Percentiles rank a stretch among this genome's conserved stretches.
phyloP scores from a whole-genome alignment of 2,888 invertebrate species.

The Protonemura montana region DNA sequence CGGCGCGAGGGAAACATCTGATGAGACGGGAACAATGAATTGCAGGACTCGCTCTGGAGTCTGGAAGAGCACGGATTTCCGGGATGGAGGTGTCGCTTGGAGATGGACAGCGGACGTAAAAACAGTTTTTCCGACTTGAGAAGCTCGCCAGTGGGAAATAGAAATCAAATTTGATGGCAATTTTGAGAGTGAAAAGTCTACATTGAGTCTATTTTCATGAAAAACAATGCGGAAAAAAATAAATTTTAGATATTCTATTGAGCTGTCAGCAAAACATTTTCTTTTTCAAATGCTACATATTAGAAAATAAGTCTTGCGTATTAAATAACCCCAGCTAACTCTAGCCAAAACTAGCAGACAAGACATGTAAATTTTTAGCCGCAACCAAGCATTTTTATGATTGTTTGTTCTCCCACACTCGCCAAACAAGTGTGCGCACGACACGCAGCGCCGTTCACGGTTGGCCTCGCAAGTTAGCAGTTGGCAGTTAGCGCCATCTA shows the following conservation, averaged over 20 bases:
- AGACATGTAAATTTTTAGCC: background rate
- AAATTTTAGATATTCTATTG: background rate
- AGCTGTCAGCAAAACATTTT: background rate
- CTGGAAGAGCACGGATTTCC: background rate
- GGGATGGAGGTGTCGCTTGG: background rate
- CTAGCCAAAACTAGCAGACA: background rate
- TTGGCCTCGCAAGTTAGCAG: no score
- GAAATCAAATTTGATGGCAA: background rate
- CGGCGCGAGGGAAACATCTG: background rate
- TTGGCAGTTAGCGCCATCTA: background rate
- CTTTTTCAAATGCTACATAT: background rate
- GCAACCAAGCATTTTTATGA: background rate
- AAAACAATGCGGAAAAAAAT: background rate
- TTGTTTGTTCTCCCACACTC: background rate
- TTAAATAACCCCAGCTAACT: background rate
- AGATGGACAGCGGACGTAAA: no score
- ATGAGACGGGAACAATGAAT: slow-evolving; percentile 13
- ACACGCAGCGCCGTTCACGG: no score
- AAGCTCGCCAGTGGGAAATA: background rate
- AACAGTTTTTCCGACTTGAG: no score
- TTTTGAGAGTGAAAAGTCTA: background rate
- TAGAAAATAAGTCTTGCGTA: background rate
- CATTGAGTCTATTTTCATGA: background rate
- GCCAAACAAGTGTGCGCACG: background rate
- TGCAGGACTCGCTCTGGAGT: background rate